phyloP scores from a whole-genome alignment of 2,113 vertebrate genomes.

The Crotalus viridis region DNA sequence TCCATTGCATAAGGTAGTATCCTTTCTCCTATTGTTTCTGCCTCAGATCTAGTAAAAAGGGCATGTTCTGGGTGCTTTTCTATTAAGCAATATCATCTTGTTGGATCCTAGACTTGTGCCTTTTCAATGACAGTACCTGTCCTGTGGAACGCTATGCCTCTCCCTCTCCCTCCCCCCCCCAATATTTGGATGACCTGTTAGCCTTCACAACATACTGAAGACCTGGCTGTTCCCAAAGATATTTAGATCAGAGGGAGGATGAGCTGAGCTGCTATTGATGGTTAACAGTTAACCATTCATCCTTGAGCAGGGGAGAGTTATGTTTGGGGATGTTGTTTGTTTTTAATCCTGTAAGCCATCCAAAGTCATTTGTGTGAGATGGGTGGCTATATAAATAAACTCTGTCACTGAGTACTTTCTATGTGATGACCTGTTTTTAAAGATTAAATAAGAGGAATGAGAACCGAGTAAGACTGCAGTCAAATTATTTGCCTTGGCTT shows the following conservation, averaged over 20 bases:
- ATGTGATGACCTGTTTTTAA: background rate
- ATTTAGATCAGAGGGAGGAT: background rate
- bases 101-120: background rate
- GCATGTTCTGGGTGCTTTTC: background rate
- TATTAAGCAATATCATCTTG: background rate
- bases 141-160: background rate
- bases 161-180: background rate
- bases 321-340: background rate
- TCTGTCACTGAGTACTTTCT: background rate
- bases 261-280: background rate
- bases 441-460: background rate
- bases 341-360: background rate
- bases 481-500: background rate
- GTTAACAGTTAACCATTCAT: background rate
- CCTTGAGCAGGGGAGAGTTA: background rate
- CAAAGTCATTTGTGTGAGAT: background rate
- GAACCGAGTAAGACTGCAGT: background rate
- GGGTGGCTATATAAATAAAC: background rate
- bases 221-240: background rate
- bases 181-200: background rate
- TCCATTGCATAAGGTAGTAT: background rate
- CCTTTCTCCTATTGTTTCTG: background rate
- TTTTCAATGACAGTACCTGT: background rate
- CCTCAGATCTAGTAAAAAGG: background rate
- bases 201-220: background rate